Percentiles rank a stretch among this genome's conserved stretches.
Evolutionary conservation across 2,113 vertebrate species (phyloP).

Genomic region (Turdus rufiventris): DNA sequence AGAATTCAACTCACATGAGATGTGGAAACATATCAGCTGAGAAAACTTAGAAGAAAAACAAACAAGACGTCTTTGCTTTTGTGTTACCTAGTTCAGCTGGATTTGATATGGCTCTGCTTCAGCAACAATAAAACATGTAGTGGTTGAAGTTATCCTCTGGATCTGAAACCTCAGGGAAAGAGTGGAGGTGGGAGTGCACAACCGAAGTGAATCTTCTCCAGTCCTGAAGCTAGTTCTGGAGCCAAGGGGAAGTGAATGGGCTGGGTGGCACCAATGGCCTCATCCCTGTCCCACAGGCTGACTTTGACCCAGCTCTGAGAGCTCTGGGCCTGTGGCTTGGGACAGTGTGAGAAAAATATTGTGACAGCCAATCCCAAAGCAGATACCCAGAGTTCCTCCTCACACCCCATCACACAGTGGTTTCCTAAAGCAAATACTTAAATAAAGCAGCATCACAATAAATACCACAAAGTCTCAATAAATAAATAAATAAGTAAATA

Average conservation of each 20-base stretch:
- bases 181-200: not conserved
- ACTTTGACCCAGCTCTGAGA: not conserved
- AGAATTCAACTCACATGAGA: not conserved
- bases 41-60: not conserved
- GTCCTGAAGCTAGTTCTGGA: not conserved
- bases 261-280: not conserved
- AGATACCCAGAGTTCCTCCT: not conserved
- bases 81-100: not conserved
- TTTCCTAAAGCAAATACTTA: not conserved
- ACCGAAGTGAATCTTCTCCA: not conserved
- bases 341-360: not conserved
- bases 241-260: not conserved
- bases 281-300: accelerated
- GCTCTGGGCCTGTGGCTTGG: not conserved
- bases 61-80: not conserved
- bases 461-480: not conserved
- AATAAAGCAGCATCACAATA: not conserved
- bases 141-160: not conserved
- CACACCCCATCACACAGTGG: not conserved
- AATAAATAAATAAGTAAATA: not conserved
- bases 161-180: accelerated
- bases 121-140: not conserved
- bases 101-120: not conserved
- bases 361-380: not conserved
- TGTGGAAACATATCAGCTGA: not conserved